A percentile compares a stretch with the other conserved stretches of the same genome.
phyloP scores from a whole-genome alignment of 2,113 vertebrate species.

The Scomber scombrus region DNA sequence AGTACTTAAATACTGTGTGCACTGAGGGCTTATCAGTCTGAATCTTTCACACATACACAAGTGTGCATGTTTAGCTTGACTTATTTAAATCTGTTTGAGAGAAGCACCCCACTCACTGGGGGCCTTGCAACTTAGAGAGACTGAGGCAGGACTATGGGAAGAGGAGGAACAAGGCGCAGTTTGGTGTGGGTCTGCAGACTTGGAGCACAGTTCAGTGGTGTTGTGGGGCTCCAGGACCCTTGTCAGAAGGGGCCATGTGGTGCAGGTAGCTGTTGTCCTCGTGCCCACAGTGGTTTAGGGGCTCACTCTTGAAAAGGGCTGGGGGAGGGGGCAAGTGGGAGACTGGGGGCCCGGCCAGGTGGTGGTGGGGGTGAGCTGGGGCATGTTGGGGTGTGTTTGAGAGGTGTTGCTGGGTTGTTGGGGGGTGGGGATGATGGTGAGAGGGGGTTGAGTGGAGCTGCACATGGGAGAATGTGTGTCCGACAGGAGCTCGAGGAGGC shows the following conservation, averaged over 20 bases:
- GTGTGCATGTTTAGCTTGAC: constrained; percentile 42
- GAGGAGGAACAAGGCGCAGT: constrained; percentile 49
- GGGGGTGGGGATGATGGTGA: constrained; percentile 86
- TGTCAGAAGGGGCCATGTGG: constrained; percentile 89
- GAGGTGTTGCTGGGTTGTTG: constrained; percentile 83
- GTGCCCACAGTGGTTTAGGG: constrained; percentile 93
- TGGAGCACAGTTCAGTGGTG: constrained; percentile 86
- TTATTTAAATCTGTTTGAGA: constrained; percentile 35
- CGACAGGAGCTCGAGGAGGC: constrained; percentile 81
- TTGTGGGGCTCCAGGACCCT: constrained; percentile 87
- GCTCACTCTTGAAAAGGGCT: constrained; percentile 97
- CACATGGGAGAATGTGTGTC: constrained; percentile 91
- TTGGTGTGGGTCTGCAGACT: constrained; percentile 57
- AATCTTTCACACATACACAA: constrained; percentile 19
- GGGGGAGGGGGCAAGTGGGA: constrained; percentile 93
- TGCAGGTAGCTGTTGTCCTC: constrained; percentile 93
- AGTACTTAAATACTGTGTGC: constrained; percentile 35
- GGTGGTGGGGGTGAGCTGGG: constrained; percentile 87
- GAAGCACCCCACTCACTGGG: constrained; percentile 24
- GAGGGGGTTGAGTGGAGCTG: constrained; percentile 89
- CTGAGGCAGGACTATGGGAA: constrained; percentile 56
- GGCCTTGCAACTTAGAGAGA: constrained; percentile 24
- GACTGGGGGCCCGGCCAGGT: constrained; percentile 88
- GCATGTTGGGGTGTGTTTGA: constrained; percentile 84
- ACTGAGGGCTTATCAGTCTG: constrained; percentile 20